A percentile compares a stretch with the other conserved stretches of the same genome.
phyloP scores from a whole-genome alignment of 2,888 invertebrate genomes.

The Girardia tigrina region DNA sequence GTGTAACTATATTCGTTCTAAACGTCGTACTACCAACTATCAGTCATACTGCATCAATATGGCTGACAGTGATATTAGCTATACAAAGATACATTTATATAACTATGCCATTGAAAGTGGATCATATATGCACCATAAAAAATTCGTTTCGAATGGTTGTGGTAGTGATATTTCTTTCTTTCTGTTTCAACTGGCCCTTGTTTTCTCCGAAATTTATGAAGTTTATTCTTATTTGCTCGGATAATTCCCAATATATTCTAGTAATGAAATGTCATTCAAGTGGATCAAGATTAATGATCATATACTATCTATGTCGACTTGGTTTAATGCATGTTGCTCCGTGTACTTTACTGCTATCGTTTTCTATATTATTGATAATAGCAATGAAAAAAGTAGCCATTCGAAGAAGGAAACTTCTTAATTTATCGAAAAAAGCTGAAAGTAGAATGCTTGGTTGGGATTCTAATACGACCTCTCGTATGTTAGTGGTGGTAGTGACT shows the following conservation, averaged over 20 bases:
- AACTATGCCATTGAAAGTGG: slow-evolving; percentile 74
- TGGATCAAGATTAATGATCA: slow-evolving; percentile 61
- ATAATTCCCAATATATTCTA: not conserved
- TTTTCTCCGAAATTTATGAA: slow-evolving; percentile 44
- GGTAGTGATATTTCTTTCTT: not conserved
- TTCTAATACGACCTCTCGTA: slow-evolving; percentile 48
- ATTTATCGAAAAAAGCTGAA: slow-evolving; percentile 25
- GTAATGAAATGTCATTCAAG: slow-evolving; percentile 27
- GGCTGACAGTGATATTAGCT: slow-evolving; percentile 76
- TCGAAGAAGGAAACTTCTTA: slow-evolving; percentile 58
- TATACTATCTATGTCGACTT: slow-evolving; percentile 65
- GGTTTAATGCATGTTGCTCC: slow-evolving; percentile 79
- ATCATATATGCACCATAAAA: slow-evolving; percentile 60
- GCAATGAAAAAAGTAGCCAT: slow-evolving; percentile 71
- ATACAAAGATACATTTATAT: slow-evolving; percentile 86
- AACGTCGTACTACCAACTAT: slow-evolving; percentile 43
- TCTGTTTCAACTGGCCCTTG: slow-evolving; percentile 29
- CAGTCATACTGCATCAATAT: slow-evolving; percentile 83
- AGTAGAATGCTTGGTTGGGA: slow-evolving; percentile 36
- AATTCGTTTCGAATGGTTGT: slow-evolving; percentile 28
- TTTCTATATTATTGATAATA: slow-evolving; percentile 71
- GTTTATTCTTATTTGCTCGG: not conserved
- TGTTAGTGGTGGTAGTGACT: slow-evolving; percentile 51
- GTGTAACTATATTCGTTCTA: slow-evolving; percentile 51
- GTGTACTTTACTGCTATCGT: slow-evolving; percentile 70